Evolutionary conservation across 2,113 vertebrate genomes (phyloP), one percentile per base, ranked within the genome.

Genomic region (Dryoscopus gambensis): DNA sequence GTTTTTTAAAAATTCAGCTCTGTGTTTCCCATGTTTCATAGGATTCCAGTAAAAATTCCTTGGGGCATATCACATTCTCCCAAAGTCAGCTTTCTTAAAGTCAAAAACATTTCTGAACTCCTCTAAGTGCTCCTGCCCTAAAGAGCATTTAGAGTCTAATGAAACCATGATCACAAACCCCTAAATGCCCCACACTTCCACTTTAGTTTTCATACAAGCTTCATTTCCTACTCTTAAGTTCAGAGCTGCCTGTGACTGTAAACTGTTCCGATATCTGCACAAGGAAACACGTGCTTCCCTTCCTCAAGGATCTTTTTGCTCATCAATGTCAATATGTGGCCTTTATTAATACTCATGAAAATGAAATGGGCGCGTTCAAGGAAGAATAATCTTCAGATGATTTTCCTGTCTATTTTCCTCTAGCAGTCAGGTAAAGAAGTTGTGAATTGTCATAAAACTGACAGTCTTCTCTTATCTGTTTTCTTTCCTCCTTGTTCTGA

Each of bases 1-100:
- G 90, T 89, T 95, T 96, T 89, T 96, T 79, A 78, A 87, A 97
- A 97, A 90, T 86, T 97, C 91, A 84, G 64, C 69, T 95, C 80
- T 95, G n/a, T 57, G 53, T 96, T 96, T 95, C 92, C 96, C 67
- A 91, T 96, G 90, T 97, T 98, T 97, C 73, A 64, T 74, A 92
- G 90, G 84, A 92, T 97, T 93, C 63, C 87, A 67, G 57, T 73
- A 94, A 78, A 94, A 95, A 79, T 76, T 96, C 93, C 96, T 90
- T 82, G 46, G 91, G 93, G 87, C 52, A 64, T 96, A 92, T 96
- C 93, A 78, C 85, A 62, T 97, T 97, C 83, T 94, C 95, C 84
- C 78, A 55, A 96, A 96, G 84, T 97, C 97, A 97, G 91, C 93
- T 97, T 91, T 97, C 87, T 91, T 84, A 64, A 80, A 96, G 95